Evolutionary conservation across 2,797 vertebrate genomes (phyloP), one percentile per base, ranked within the genome.

Genomic region (Leptodactylus fallax): DNA sequence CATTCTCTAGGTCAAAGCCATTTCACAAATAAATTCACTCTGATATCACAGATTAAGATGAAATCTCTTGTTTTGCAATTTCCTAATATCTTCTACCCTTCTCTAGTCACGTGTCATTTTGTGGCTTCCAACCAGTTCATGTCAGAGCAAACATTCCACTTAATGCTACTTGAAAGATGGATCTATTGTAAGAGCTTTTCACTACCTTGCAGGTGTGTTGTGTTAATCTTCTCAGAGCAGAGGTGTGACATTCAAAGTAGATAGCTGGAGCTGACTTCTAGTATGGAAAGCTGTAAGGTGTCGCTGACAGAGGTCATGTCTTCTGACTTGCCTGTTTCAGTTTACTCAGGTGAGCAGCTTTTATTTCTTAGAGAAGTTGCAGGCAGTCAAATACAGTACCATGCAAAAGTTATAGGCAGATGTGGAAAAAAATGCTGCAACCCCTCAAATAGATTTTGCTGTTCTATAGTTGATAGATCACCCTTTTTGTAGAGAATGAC

Each of bases 61-160:
- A 84, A 72, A 84, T 76, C 45, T 60, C 21, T 76, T 8, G 58
- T 85, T 81, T 85, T 60, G 53, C 8, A 25, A 81, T 71, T 87
- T 63, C 85, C 51, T 71, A 78, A 83, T 67, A 86, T 61, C 85
- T 81, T 60, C 14, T 77, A 9, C 74, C 16, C 71, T 36, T 21
- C 60, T 71, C 49, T 49, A 21, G 87, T 80, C 65, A 56, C 81
- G 19, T 80, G 82, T 85, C 67, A n/a, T 2, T 27, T 74, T 55
- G 78, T 56, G 69, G 87, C 83, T 85, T 11, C 69, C 67, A 61
- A 71, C 45, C 77, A 81, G 83, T 27, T 36, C 23, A 65, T 81
- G 87, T 81, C 83, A 76, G 71, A 69, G 69, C 77, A 74, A 88
- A 88, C 87, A 88, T 85, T 81, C 53, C 19, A 53, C 83, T 76